phyloP scores from a whole-genome alignment of 2,888 invertebrate species.

The Lycaena phlaeas region DNA sequence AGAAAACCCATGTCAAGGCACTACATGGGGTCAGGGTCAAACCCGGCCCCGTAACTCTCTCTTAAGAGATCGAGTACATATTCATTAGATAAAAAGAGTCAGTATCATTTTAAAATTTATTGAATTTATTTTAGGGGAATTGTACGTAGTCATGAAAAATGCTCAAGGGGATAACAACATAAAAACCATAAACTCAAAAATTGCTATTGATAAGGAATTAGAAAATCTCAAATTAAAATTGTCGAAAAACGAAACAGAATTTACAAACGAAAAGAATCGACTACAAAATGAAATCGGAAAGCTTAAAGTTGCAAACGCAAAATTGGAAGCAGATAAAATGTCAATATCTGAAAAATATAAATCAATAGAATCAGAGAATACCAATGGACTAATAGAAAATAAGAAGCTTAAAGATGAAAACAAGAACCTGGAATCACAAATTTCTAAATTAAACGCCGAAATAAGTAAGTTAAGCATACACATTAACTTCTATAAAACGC shows the following conservation, averaged over 20 bases:
- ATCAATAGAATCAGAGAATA: slow-evolving; percentile 50
- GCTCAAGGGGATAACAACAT: slow-evolving; percentile 67
- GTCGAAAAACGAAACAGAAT: slow-evolving; percentile 60
- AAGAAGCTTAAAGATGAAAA: slow-evolving; percentile 78
- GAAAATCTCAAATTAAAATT: slow-evolving; percentile 69
- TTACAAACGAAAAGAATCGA: slow-evolving; percentile 65
- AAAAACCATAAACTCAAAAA: slow-evolving; percentile 57
- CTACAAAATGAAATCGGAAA: slow-evolving; percentile 64
- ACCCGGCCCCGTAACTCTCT: too few relatives aligned
- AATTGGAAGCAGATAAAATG: slow-evolving; percentile 59
- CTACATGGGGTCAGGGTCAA: too few relatives aligned
- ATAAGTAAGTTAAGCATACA: slow-evolving; percentile 76
- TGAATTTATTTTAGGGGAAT: slow-evolving; percentile 50
- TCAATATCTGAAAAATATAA: slow-evolving; percentile 41
- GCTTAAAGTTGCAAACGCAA: slow-evolving; percentile 63
- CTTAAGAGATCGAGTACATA: too few relatives aligned
- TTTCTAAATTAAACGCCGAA: slow-evolving; percentile 72
- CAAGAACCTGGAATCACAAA: slow-evolving; percentile 73
- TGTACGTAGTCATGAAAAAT: slow-evolving; percentile 75
- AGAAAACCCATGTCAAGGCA: too few relatives aligned
- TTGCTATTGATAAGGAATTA: slow-evolving; percentile 62
- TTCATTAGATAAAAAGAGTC: background rate
- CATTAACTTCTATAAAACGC: too few relatives aligned
- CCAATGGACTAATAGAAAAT: slow-evolving; percentile 44
- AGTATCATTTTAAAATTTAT: background rate